Evolutionary conservation across 2,888 invertebrate species (phyloP).

Genomic region (Cyclophora albipunctata): DNA sequence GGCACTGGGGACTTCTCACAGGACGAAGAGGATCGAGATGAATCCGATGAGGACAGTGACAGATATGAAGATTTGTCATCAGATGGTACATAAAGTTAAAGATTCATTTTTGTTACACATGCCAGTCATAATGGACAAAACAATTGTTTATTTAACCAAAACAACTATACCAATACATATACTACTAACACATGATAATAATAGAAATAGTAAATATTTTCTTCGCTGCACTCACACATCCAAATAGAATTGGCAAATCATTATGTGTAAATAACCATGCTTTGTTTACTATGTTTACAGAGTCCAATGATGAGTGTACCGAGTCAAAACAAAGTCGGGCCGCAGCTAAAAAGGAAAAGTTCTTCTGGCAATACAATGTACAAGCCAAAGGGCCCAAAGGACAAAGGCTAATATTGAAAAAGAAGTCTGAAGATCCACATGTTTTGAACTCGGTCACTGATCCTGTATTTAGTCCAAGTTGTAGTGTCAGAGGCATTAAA

Average conservation of each 20-base stretch:
- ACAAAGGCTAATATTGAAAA: conserved; percentile 88
- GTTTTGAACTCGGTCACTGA: conserved; percentile 92
- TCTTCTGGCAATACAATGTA: conserved; percentile 99
- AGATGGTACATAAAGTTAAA: conserved; percentile 71
- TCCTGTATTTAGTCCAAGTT: conserved; percentile 96
- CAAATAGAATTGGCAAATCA: not conserved
- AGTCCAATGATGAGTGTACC: conserved; percentile 79
- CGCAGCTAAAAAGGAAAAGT: conserved; percentile 84
- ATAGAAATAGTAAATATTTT: not conserved
- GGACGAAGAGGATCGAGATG: conserved; percentile 85
- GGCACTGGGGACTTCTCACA: conserved; percentile 85
- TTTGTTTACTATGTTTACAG: conserved; percentile 38
- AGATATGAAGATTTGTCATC: conserved; percentile 91
- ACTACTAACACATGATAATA: too few relatives aligned
- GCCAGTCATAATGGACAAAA: not conserved
- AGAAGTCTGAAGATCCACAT: conserved; percentile 93
- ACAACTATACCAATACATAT: too few relatives aligned
- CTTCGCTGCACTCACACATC: too few relatives aligned
- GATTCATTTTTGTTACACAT: not conserved
- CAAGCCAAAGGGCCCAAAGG: conserved; percentile 99
- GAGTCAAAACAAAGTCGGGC: conserved; percentile 61
- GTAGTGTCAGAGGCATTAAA: conserved; percentile 91
- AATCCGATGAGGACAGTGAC: conserved; percentile 89
- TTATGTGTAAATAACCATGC: too few relatives aligned
- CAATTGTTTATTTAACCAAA: not conserved